Evolutionary conservation across 2,113 vertebrate genomes (phyloP).

Genomic region (Rousettus leschenaultii): DNA sequence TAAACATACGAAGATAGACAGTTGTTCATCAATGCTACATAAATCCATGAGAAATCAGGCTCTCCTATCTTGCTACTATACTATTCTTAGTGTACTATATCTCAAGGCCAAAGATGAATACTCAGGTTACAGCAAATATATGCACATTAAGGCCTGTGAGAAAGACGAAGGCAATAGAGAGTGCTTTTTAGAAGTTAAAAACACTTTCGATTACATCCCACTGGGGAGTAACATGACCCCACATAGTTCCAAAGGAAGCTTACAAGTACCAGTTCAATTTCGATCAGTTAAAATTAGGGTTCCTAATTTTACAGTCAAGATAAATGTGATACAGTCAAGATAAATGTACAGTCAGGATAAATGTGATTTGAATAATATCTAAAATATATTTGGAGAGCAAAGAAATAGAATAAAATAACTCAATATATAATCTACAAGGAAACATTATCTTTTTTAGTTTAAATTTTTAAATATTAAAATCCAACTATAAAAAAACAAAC

Average conservation of each 20-base stretch:
- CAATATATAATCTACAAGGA: not conserved
- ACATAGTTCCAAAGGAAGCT: not conserved
- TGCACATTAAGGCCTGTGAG: not conserved
- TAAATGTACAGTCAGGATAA: not conserved
- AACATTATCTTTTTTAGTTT: not conserved
- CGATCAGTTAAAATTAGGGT: not conserved
- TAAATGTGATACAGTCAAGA: not conserved
- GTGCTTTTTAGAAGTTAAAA: not conserved
- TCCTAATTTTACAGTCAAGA: not conserved
- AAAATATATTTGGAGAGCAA: not conserved
- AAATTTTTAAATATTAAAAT: constrained; percentile 40
- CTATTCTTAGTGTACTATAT: no score
- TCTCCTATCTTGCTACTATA: not conserved
- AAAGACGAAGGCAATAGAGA: not conserved
- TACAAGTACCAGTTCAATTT: not conserved
- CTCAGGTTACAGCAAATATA: not conserved
- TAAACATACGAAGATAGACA: not conserved
- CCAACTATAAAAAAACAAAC: not conserved
- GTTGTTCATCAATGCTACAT: fast-evolving
- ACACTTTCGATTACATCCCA: no score
- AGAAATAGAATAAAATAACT: not conserved
- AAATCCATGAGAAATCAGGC: no score
- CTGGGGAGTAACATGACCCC: not conserved
- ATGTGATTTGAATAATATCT: not conserved
- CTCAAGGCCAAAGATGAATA: not conserved